These are phyloP conservation scores for Andrena bicolor DNA, from an alignment of 2,888 invertebrate species.

Conservation along the genomic window DNA sequence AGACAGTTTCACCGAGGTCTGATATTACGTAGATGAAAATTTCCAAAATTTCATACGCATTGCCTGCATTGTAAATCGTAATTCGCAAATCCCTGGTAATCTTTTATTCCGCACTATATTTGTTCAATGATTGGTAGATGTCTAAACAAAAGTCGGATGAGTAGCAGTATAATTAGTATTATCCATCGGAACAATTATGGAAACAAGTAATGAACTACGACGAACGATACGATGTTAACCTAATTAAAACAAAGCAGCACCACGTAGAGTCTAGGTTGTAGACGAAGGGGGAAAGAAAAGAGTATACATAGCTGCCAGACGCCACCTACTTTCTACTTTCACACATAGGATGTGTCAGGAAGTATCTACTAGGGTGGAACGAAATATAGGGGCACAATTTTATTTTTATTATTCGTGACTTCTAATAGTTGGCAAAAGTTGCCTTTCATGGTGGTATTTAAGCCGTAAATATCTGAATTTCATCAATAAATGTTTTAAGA, in stretches of 20 bases:
- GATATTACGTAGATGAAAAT: not conserved
- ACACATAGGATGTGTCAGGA: constrained; percentile 22
- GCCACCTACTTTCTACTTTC: constrained; percentile 58
- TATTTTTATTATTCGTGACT: no score
- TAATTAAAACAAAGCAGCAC: constrained; percentile 70
- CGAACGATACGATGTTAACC: constrained; percentile 62
- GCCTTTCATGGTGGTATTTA: no score
- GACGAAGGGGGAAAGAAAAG: constrained; percentile 4
- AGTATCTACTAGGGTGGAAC: not conserved
- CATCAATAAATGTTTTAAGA: no score
- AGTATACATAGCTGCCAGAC: constrained; percentile 16
- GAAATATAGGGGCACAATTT: no score
- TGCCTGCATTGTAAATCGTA: no score
- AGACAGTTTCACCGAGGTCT: constrained; percentile 29
- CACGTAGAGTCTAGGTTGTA: constrained; percentile 1
- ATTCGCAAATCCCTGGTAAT: not conserved
- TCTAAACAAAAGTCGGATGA: not conserved
- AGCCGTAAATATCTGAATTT: no score
- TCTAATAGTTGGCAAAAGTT: no score
- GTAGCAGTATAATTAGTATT: constrained; percentile 31
- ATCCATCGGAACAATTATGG: constrained; percentile 62
- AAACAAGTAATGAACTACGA: constrained; percentile 65
- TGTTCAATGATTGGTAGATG: not conserved
- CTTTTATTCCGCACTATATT: not conserved
- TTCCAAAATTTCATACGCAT: no score